These are phyloP conservation scores for Tapirus terrestris DNA, from an alignment of 2,113 vertebrate genomes.

Conservation along the genomic window DNA sequence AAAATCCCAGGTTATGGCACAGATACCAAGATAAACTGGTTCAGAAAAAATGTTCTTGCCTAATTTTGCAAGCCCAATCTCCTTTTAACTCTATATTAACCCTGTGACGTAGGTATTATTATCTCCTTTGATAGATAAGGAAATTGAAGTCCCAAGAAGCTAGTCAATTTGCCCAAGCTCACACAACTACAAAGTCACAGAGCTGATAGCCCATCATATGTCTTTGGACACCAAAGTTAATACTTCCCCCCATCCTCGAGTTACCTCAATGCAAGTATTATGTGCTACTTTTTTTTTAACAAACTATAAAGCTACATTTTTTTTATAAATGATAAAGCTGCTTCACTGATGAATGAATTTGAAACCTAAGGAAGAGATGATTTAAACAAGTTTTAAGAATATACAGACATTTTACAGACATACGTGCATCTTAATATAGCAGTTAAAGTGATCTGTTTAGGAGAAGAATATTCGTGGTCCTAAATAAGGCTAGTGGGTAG, in stretches of 20 bases:
- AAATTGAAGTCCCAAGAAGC: background rate
- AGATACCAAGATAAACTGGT: slow-evolving; percentile 11
- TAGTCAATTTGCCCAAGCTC: background rate
- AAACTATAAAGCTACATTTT: background rate
- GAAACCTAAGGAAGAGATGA: background rate
- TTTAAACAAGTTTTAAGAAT: background rate
- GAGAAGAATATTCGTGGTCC: background rate
- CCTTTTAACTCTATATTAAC: background rate
- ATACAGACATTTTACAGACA: background rate
- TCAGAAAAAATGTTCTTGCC: background rate
- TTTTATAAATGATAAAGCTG: background rate
- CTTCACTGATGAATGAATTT: background rate
- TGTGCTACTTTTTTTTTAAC: background rate
- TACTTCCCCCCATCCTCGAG: background rate
- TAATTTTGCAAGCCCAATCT: background rate
- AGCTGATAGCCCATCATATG: background rate
- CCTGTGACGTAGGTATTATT: background rate
- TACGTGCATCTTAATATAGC: background rate
- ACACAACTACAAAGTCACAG: background rate
- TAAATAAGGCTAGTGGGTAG: background rate
- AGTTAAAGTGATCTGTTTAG: background rate
- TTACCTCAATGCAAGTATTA: background rate
- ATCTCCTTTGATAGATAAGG: background rate
- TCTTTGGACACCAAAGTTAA: background rate
- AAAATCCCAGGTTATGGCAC: background rate